Conservation (phyloP, 92 coral and sea anemone genomes). For the Micromussa lordhowensis region DNA sequence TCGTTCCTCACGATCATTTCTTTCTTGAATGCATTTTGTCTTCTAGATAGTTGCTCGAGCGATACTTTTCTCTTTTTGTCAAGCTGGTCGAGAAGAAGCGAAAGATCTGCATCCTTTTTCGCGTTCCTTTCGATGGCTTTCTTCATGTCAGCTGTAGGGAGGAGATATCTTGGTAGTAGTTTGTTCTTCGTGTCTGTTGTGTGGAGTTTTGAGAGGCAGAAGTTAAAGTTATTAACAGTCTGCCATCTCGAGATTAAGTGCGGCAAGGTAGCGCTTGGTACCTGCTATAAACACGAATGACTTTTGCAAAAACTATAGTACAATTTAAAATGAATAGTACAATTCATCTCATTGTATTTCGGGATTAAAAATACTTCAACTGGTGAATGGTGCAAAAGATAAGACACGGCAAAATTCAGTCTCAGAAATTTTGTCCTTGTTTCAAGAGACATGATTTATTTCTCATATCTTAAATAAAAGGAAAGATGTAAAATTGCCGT, state of each 20-base stretch:
- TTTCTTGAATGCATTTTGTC: constrained; percentile 11
- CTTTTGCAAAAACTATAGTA: neutral
- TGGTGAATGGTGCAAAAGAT: too few relatives aligned
- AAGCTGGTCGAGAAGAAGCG: constrained; percentile 20
- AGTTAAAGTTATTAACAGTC: neutral
- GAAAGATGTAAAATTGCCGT: neutral
- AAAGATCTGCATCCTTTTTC: constrained; percentile 12
- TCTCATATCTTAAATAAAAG: neutral
- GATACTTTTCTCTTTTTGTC: constrained; percentile 28
- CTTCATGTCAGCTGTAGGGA: constrained; percentile 33
- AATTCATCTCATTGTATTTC: neutral
- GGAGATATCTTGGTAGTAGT: neutral
- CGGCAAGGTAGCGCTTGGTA: neutral
- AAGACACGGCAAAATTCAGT: too few relatives aligned
- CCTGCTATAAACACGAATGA: neutral
- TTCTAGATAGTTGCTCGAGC: constrained; percentile 7
- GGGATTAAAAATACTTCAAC: neutral
- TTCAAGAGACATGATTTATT: too few relatives aligned
- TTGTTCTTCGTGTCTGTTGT: constrained; percentile 1
- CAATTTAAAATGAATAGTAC: neutral
- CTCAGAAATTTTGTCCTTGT: too few relatives aligned
- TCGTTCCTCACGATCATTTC: neutral
- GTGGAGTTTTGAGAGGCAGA: neutral
- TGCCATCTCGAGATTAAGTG: neutral
- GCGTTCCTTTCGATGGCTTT: constrained; percentile 37